Conservation (phyloP, 2,888 invertebrate genomes). For the Leucophora obtusa region DNA sequence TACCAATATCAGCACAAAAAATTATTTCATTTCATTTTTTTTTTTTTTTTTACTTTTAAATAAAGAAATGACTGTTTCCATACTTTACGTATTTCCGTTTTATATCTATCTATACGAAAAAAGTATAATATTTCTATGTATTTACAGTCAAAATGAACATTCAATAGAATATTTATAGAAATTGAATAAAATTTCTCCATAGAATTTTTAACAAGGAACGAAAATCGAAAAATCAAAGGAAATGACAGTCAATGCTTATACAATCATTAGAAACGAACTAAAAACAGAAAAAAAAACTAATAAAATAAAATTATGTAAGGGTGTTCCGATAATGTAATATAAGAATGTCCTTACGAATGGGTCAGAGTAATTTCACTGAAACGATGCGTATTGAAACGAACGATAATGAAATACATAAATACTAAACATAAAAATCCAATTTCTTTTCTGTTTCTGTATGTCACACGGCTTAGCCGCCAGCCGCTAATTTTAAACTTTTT, state of each 20-base stretch:
- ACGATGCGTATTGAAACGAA: too few relatives aligned
- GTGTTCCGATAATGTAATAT: too few relatives aligned
- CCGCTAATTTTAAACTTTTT: too few relatives aligned
- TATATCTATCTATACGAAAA: slow-evolving; percentile 6
- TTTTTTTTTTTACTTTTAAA: slow-evolving; percentile 4
- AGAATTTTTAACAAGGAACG: slow-evolving; percentile 4
- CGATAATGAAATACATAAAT: too few relatives aligned
- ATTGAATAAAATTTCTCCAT: slow-evolving; percentile 28
- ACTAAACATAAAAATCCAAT: too few relatives aligned
- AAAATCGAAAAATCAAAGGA: slow-evolving; percentile 9
- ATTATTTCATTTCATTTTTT: neutral
- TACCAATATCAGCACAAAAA: neutral
- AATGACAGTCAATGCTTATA: slow-evolving; percentile 1
- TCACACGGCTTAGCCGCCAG: too few relatives aligned
- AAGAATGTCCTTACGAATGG: too few relatives aligned
- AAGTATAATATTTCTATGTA: slow-evolving; percentile 9
- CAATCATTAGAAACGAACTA: neutral
- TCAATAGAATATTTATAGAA: slow-evolving; percentile 34
- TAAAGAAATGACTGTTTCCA: slow-evolving; percentile 25
- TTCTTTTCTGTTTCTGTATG: too few relatives aligned
- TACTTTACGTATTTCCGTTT: slow-evolving; percentile 34
- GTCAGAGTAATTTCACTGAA: too few relatives aligned
- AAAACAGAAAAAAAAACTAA: neutral
- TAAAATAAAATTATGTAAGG: neutral
- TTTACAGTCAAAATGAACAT: slow-evolving; percentile 11